phyloP scores from a whole-genome alignment of 2,113 vertebrate genomes.

The Burhinus oedicnemus region DNA sequence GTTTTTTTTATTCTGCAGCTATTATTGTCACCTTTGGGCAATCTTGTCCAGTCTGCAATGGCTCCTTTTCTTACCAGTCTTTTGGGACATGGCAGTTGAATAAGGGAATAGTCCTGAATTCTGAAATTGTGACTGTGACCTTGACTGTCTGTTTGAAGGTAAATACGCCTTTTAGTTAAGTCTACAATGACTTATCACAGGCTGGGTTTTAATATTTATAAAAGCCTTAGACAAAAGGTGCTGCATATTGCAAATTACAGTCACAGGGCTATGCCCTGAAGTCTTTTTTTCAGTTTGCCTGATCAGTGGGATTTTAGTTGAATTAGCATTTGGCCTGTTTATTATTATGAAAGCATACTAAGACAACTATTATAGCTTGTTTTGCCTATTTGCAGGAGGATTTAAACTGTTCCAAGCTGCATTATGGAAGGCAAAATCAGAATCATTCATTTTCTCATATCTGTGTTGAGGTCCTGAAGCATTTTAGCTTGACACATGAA shows the following conservation, averaged over 20 bases:
- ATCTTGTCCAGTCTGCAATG: neutral
- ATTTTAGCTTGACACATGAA: neutral
- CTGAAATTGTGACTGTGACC: neutral
- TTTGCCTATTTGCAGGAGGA: neutral
- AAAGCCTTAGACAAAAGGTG: neutral
- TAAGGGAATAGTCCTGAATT: neutral
- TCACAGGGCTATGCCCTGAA: neutral
- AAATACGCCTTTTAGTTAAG: neutral
- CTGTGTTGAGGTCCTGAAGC: neutral
- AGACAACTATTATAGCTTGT: neutral
- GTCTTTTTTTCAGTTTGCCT: neutral
- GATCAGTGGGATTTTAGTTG: neutral
- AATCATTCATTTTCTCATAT: neutral
- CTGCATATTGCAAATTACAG: neutral
- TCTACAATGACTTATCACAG: neutral
- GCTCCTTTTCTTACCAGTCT: neutral
- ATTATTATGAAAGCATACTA: neutral
- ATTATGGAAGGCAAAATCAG: neutral
- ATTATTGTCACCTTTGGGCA: neutral
- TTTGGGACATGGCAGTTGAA: neutral
- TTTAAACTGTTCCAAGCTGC: neutral
- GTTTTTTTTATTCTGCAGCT: neutral
- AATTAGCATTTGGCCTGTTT: neutral
- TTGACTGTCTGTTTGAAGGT: neutral
- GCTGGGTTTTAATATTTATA: constrained; percentile 14